phyloP scores from a whole-genome alignment of 2,888 invertebrate species.

The Sialis lutaria region DNA sequence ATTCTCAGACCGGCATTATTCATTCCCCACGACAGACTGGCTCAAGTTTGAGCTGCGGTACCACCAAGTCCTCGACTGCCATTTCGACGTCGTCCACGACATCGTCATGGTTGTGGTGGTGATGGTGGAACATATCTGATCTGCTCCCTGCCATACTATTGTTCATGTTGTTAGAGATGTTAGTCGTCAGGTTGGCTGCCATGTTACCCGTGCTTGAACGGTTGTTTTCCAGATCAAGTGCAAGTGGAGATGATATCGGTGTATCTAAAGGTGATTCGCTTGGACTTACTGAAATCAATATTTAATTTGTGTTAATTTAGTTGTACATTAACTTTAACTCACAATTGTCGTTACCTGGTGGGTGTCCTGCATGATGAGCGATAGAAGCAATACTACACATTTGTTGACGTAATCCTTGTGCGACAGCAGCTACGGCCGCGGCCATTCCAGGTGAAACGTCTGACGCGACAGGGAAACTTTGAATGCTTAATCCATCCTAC shows the following conservation, averaged over 20 bases:
- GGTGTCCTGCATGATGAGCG: conserved; percentile 27
- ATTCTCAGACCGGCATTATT: too few relatives aligned
- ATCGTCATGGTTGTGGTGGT: too few relatives aligned
- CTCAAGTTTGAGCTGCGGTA: too few relatives aligned
- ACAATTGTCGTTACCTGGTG: conserved; percentile 1
- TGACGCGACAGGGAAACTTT: conserved; percentile 27
- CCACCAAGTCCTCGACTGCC: too few relatives aligned
- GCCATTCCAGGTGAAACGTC: conserved; percentile 48
- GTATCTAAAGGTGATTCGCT: conserved; percentile 34
- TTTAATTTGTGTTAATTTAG: too few relatives aligned
- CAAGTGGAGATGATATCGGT: conserved; percentile 38
- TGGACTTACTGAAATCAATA: conserved; percentile 17
- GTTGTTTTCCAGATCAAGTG: conserved; percentile 38
- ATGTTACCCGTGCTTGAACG: conserved; percentile 9
- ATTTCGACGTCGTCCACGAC: too few relatives aligned
- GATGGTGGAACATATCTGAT: too few relatives aligned
- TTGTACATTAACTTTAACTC: neutral
- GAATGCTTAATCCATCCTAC: conserved; percentile 2
- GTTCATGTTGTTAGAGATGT: neutral
- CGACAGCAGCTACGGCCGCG: conserved; percentile 72
- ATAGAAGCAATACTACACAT: conserved; percentile 72
- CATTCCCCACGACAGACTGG: too few relatives aligned
- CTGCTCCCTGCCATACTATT: too few relatives aligned
- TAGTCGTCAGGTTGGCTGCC: neutral
- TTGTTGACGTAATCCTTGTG: conserved; percentile 70